phyloP scores from a whole-genome alignment of 2,797 vertebrate genomes.

The Takifugu rubripes region DNA sequence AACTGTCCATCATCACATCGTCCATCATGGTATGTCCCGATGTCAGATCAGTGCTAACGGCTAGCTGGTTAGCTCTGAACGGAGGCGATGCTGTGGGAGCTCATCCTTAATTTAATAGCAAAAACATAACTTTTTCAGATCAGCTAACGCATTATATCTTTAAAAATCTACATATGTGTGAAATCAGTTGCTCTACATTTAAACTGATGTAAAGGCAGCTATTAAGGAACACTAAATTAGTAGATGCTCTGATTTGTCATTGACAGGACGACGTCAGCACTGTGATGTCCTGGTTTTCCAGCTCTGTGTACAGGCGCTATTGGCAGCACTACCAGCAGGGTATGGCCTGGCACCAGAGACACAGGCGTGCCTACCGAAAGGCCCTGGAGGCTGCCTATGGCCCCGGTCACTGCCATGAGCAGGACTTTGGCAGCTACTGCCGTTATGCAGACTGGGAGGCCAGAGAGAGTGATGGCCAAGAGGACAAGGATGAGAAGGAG shows the following conservation, averaged over 20 bases:
- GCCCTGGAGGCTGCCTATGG: conserved; percentile 75
- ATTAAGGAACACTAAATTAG: background rate
- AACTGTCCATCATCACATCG: no score
- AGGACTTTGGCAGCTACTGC: conserved; percentile 12
- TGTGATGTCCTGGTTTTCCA: conserved; percentile 74
- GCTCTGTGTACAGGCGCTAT: conserved; percentile 80
- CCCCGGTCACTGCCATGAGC: conserved; percentile 25
- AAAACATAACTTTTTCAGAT: no score
- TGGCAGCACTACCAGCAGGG: conserved; percentile 91
- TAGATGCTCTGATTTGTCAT: background rate
- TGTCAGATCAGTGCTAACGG: no score
- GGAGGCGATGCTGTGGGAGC: no score
- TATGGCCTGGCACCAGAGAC: conserved; percentile 86
- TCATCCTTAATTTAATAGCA: no score
- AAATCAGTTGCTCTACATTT: no score
- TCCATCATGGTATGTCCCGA: no score
- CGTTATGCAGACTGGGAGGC: conserved; percentile 65
- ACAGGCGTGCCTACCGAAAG: conserved; percentile 81
- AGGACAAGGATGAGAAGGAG: conserved; percentile 39
- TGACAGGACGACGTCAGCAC: conserved; percentile 53
- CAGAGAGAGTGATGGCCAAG: conserved; percentile 8
- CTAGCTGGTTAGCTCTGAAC: no score
- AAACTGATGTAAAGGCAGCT: no score
- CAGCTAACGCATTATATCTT: no score
- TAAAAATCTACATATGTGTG: no score